Percentiles rank a stretch among this genome's conserved stretches.
phyloP scores from a whole-genome alignment of 2,797 vertebrate genomes.

The Neostethus bicornis region DNA sequence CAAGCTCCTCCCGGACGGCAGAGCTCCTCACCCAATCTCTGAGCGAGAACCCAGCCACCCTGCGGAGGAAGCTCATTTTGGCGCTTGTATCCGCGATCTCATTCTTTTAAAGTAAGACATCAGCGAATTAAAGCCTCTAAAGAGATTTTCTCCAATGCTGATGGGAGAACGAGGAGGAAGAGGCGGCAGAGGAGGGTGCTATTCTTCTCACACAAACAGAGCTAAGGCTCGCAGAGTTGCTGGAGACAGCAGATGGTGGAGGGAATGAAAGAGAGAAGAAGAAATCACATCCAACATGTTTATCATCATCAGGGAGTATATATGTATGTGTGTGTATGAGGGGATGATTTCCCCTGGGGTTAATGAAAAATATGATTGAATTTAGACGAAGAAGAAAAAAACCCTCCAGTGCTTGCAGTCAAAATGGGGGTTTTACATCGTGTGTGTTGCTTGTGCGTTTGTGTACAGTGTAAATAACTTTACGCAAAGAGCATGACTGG shows the following conservation, averaged over 20 bases:
- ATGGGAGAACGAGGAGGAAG: conserved; percentile 7
- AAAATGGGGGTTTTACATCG: not conserved
- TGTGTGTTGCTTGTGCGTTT: not conserved
- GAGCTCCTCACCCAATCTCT: too few relatives aligned
- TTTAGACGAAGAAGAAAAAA: too few relatives aligned
- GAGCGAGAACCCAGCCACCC: too few relatives aligned
- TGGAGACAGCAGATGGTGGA: conserved; percentile 60
- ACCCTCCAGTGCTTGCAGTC: conserved; percentile 22
- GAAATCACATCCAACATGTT: conserved; percentile 69
- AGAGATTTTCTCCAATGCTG: conserved; percentile 7
- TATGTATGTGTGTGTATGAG: conserved; percentile 11
- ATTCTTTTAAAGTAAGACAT: too few relatives aligned
- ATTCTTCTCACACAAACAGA: conserved; percentile 42
- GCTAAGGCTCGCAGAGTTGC: conserved; percentile 44
- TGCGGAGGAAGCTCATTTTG: too few relatives aligned
- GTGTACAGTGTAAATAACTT: too few relatives aligned
- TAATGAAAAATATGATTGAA: conserved; percentile 53
- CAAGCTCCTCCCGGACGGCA: too few relatives aligned
- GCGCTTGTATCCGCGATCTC: too few relatives aligned
- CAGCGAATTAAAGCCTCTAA: conserved; percentile 1
- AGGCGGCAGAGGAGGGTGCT: conserved; percentile 11
- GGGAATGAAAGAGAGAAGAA: conserved; percentile 71
- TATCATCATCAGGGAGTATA: conserved; percentile 53
- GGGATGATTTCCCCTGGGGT: conserved; percentile 33
- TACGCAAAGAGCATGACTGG: not conserved